These are phyloP conservation scores for Aplodontia rufa DNA, from an alignment of 2,113 vertebrate genomes.

Conservation along the genomic window DNA sequence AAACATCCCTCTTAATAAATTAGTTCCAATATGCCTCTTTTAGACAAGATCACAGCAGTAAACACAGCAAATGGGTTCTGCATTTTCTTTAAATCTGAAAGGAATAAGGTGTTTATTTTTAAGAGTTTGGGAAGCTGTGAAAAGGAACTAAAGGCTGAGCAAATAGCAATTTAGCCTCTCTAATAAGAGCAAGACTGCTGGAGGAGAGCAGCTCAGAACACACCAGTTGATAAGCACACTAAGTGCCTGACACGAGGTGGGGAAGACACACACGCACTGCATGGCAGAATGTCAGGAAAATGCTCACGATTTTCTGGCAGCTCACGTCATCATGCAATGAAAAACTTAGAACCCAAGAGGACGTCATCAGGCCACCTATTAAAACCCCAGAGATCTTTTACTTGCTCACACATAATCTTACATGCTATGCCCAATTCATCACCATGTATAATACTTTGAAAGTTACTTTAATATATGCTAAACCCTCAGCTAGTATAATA, in stretches of 20 bases:
- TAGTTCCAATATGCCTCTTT: background rate
- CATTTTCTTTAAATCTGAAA: background rate
- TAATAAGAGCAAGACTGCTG: background rate
- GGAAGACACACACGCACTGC: accelerated
- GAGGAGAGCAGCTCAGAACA: background rate
- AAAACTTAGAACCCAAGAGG: background rate
- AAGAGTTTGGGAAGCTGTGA: conserved; percentile 2
- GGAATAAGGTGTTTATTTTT: conserved; percentile 29
- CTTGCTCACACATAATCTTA: background rate
- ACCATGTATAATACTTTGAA: background rate
- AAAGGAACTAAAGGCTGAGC: conserved; percentile 33
- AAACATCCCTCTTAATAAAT: background rate
- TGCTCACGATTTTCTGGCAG: background rate
- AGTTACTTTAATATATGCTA: conserved; percentile 54
- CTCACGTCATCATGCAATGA: background rate
- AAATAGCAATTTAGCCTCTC: conserved; percentile 17
- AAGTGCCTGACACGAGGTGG: accelerated
- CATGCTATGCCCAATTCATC: background rate
- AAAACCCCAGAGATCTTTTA: background rate
- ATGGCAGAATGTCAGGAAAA: background rate
- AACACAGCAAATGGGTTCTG: background rate
- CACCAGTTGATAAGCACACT: background rate
- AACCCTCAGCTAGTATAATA: no score
- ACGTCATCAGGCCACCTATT: background rate
- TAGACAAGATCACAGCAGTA: background rate